Conservation (phyloP, 2,113 vertebrate species). For the Chloropsis hardwickii region DNA sequence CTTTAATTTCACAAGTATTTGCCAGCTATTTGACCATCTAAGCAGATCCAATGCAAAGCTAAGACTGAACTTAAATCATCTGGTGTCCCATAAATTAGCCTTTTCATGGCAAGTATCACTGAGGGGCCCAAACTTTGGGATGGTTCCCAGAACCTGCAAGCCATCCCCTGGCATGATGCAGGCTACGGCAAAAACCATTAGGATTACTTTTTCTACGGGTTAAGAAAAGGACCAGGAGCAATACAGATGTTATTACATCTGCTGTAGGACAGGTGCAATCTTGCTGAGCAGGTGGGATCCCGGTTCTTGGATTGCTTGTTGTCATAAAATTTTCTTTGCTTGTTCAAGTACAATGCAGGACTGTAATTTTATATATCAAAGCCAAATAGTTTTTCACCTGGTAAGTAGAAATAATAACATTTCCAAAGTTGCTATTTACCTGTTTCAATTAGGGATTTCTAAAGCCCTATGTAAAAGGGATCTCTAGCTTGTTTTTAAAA, state of each 20-base stretch:
- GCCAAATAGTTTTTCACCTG: not conserved
- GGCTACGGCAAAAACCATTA: not conserved
- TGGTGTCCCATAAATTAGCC: not conserved
- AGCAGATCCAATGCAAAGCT: not conserved
- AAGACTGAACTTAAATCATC: not conserved
- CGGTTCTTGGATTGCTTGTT: not conserved
- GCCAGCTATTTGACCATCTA: not conserved
- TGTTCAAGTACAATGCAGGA: not conserved
- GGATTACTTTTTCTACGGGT: not conserved
- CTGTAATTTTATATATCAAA: not conserved
- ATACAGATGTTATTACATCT: slow-evolving; percentile 34
- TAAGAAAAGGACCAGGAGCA: not conserved
- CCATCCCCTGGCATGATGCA: not conserved
- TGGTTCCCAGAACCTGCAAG: not conserved
- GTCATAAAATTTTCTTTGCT: not conserved
- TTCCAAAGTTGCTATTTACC: not conserved
- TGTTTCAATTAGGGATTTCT: not conserved
- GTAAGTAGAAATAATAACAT: not conserved
- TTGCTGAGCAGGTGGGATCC: not conserved
- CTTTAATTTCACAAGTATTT: not conserved
- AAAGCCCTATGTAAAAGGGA: not conserved
- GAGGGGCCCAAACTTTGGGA: not conserved
- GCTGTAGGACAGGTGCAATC: not conserved
- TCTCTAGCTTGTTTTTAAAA: not conserved
- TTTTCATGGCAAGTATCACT: not conserved